These are phyloP conservation scores for Lycaon pictus DNA, from an alignment of 2,113 vertebrate species.

Conservation along the genomic window DNA sequence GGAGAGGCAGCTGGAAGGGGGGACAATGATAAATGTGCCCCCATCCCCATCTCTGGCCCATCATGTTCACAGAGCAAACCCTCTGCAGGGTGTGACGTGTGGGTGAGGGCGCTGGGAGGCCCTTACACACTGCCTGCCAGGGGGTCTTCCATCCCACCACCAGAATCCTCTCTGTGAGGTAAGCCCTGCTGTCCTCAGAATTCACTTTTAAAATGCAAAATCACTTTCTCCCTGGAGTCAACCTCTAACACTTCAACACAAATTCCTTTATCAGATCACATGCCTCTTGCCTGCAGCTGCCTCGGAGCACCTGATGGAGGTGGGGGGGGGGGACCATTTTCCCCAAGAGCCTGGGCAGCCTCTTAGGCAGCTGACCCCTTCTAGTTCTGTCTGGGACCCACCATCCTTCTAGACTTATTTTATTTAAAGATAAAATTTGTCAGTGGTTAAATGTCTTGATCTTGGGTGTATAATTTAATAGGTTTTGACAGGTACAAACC, in stretches of 20 bases:
- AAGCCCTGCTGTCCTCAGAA: neutral
- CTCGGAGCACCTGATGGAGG: neutral
- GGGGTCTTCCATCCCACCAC: neutral
- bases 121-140: neutral
- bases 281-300: neutral
- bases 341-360: neutral
- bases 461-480: neutral
- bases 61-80: neutral
- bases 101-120: neutral
- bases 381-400: neutral
- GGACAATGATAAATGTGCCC: conserved; percentile 60
- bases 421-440: neutral
- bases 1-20: conserved; percentile 67
- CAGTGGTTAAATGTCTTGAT: neutral
- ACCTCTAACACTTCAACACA: neutral
- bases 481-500: neutral
- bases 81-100: neutral
- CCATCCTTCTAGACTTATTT: neutral
- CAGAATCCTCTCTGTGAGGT: neutral
- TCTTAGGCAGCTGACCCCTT: neutral
- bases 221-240: neutral
- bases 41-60: neutral
- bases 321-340: neutral
- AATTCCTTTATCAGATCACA: neutral
- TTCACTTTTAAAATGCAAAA: conserved; percentile 29